Evolutionary conservation across 2,888 invertebrate genomes (phyloP), one percentile per base, ranked within the genome.

Genomic region (Petrolisthes manimaculis): DNA sequence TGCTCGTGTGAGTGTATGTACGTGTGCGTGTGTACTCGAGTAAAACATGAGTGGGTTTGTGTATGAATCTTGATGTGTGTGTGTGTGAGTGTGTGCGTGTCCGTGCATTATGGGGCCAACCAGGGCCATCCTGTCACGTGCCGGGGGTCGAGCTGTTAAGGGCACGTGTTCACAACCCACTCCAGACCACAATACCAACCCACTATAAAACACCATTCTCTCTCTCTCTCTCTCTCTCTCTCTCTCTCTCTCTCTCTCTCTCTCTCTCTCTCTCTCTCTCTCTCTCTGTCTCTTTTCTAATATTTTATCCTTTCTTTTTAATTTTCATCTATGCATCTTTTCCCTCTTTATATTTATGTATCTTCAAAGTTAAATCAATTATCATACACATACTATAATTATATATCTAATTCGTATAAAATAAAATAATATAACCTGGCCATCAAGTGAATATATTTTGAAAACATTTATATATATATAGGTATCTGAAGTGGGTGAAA

Each of bases 91-190:
- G 79, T 14, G 18, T 4, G 54, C 54, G 21, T 8, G 1, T 79
- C 54, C n/a, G 79, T 79, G 79, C 56, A 67, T 81, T 81, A 81
- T 67, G 55, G 77, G 71, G 71, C 77, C 84, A 56, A 77, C 83
- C 74, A 21, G 77, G n/a, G 84, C 61, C 82, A 67, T 82, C 71
- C 69, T 82, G 82, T 69, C 84, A 51, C 84, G 84, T 78, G 78
- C 84, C 82, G 69, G 77, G 75, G 84, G 77, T 84, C 77, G 77
- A 24, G 51, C 61, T 77, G 71, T 69, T 84, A 67, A 75, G 75
- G 21, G 54, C 75, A 75, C 75, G 54, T 75, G 55, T 37, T 5
- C 77, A 5, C 37, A 24, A 37, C 51, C 51, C 77, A 51, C 77
- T 18, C 77, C n/a, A 71, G n/a, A 14, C 5, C 71, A 8, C 71